Evolutionary conservation across 2,113 vertebrate species (phyloP), one percentile per base, ranked within the genome.

Genomic region (Mormyrus lacerda): DNA sequence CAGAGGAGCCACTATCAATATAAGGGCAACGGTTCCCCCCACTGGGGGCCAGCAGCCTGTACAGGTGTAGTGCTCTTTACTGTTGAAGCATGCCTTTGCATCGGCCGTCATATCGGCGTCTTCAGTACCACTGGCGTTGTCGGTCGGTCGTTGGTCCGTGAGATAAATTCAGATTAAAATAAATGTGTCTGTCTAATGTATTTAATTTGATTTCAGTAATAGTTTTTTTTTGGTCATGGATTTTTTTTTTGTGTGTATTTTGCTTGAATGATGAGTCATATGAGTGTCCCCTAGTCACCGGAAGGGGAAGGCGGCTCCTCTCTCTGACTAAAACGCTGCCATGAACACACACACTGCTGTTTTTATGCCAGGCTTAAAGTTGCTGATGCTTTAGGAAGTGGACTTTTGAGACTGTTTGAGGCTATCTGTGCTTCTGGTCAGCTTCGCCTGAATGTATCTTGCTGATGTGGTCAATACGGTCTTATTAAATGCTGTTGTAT

Each of bases 1-100:
- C 87, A 93, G 96, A 8, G 96, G 96, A 88, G 93, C 96, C 53
- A 95, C 95, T 73, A 94, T 95, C 92, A 97, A 95, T 90, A 94
- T 92, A 94, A 95, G 48, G 88, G 94, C 50, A 35, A 61, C 94
- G 0, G 93, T 92, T 24, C 93, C 95, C 1, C 93, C 94, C 2
- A 89, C 94, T 90, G 93, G 95, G 0, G 95, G 96, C 39, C 95
- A 94, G 85, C 96, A 94, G 93, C 92, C 94, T 6, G 94, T 94
- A 53, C 95, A 95, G 94, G 96, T 96, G 65, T 39, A 90, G 3
- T 42, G 2, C 5, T 0, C 35, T 89, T 79, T 55, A 50, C 35
- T 83, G n/a, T 53, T 7, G 13, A 65, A 65, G 17, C 39, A 42
- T 7, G 4, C 44, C 27, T 35, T 87, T 10, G 35, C 48, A 3